phyloP scores from a whole-genome alignment of 53 echinoderm and acorn worm species.

The Astropecten irregularis region DNA sequence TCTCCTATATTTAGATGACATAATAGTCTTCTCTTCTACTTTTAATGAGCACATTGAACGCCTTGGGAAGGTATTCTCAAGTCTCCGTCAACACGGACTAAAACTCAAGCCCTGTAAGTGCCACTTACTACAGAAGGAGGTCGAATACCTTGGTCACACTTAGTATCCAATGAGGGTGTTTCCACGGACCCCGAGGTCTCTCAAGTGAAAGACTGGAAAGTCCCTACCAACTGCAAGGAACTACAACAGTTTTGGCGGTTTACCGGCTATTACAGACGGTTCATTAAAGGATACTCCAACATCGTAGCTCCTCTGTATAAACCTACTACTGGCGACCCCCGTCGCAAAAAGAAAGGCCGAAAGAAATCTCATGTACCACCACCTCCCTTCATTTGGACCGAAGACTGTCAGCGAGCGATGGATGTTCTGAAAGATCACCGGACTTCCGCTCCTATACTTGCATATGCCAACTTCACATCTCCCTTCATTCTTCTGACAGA shows the following conservation, averaged over 20 bases:
- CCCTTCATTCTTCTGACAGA: constrained; percentile 55
- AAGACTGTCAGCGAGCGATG: constrained; percentile 36
- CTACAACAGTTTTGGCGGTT: constrained; percentile 38
- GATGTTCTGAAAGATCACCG: constrained; percentile 24
- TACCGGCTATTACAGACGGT: constrained; percentile 58
- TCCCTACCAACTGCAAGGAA: constrained; percentile 28
- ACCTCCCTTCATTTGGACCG: constrained; percentile 39
- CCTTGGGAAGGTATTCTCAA: constrained; percentile 28
- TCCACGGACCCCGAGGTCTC: constrained; percentile 42
- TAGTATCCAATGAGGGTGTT: constrained; percentile 49
- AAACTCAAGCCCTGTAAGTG: constrained; percentile 74
- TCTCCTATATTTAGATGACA: constrained; percentile 64
- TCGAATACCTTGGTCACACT: constrained; percentile 64
- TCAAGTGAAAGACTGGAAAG: constrained; percentile 28
- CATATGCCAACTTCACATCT: constrained; percentile 34
- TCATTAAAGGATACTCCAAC: constrained; percentile 39
- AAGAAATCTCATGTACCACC: not conserved
- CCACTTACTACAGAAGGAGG: constrained; percentile 54
- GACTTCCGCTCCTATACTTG: constrained; percentile 30
- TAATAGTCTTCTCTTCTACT: constrained; percentile 52
- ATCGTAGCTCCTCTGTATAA: constrained; percentile 44
- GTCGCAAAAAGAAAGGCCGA: constrained; percentile 6
- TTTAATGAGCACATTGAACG: constrained; percentile 53
- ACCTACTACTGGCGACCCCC: constrained; percentile 17
- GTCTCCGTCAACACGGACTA: constrained; percentile 51